These are phyloP conservation scores for Scaptomyza tumidula DNA, from an alignment of 2,888 invertebrate species.

Conservation along the genomic window DNA sequence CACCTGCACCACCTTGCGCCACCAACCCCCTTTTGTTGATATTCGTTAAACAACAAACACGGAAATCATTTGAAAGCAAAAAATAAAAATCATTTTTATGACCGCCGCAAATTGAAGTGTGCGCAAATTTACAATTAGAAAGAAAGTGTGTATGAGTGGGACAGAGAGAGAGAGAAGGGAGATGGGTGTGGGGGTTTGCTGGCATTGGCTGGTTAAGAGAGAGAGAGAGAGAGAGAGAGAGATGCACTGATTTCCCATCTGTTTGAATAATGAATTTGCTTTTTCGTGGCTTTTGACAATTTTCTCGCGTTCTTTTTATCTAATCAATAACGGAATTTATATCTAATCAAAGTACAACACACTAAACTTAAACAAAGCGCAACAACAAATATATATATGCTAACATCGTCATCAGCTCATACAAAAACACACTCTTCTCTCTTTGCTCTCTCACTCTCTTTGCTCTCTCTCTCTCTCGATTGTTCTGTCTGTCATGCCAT, in stretches of 20 bases:
- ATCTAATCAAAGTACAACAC: conserved; percentile 74
- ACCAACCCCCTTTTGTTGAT: neutral
- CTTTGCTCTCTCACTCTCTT: neutral
- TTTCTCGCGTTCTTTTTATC: conserved; percentile 64
- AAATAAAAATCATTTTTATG: conserved; percentile 55
- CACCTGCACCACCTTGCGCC: neutral
- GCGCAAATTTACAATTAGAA: conserved; percentile 67
- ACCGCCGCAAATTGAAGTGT: conserved; percentile 71
- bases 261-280: conserved; percentile 8
- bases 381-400: conserved; percentile 25
- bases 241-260: conserved; percentile 54
- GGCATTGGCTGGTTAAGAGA: no score
- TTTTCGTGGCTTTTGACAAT: neutral
- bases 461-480: neutral
- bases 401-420: conserved; percentile 30
- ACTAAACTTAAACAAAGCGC: conserved; percentile 28
- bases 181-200: neutral
- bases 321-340: conserved; percentile 81
- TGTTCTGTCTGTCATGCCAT: conserved; percentile 17
- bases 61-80: conserved; percentile 68
- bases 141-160: neutral
- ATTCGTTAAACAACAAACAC: conserved; percentile 43
- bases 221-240: neutral
- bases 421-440: neutral
- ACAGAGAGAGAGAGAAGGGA: neutral